phyloP scores from a whole-genome alignment of 2,113 vertebrate species.

The Gnathonemus longibarbis region DNA sequence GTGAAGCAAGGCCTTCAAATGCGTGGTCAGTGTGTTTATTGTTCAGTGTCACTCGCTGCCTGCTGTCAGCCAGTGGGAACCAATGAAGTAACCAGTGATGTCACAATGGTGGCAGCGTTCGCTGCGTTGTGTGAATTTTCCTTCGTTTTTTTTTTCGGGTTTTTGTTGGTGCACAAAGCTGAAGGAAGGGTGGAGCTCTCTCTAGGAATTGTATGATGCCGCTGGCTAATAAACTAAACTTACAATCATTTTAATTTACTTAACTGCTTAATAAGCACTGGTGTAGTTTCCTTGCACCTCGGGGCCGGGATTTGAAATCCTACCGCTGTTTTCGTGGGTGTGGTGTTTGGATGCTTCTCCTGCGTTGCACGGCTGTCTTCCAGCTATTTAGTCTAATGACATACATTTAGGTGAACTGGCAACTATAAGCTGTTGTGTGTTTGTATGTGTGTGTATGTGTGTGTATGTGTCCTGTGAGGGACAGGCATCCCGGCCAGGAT shows the following conservation, averaged over 20 bases:
- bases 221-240: neutral
- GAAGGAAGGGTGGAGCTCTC: neutral
- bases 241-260: neutral
- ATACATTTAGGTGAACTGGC: neutral
- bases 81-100: neutral
- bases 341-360: neutral
- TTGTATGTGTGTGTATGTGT: slow-evolving; percentile 11
- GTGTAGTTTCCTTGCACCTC: neutral
- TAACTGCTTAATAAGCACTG: neutral
- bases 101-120: neutral
- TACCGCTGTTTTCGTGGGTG: neutral
- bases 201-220: neutral
- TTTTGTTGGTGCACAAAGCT: neutral
- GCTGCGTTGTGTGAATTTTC: neutral
- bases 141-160: neutral
- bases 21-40: neutral
- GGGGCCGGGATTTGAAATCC: neutral
- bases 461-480: neutral
- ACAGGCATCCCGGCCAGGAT: neutral
- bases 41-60: neutral
- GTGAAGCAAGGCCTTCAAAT: neutral
- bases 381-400: neutral
- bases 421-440: neutral
- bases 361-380: neutral
- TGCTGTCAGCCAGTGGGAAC: neutral